Base-by-base conservation (phyloP, 2,797 vertebrate genomes). In the Gallinago nigripennis region DNA sequence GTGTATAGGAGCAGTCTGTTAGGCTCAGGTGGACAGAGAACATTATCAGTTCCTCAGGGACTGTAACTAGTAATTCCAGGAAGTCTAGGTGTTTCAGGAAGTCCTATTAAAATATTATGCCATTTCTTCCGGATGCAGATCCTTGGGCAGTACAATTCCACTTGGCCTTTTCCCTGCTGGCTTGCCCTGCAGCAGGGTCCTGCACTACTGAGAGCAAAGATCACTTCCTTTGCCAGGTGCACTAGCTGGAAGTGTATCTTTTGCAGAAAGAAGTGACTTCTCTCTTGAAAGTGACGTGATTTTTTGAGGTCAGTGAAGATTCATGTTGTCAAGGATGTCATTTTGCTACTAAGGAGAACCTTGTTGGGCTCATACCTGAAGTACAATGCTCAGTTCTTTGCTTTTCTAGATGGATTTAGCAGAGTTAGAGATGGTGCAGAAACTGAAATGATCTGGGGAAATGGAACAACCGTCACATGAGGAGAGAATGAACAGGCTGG, bases 71-170 rank as follows among this genome's bases (percentile, higher is more conserved):
- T 66, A 56, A 76, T 94, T 92, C 61, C 66, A 96, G 91, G 92
- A 94, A 92, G 80, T 86, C 77, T 88, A 88, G 83, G 90, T 94
- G 92, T 92, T 95, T 89, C 69, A 88, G 88, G 92, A 96, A 94
- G 60, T 68, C 56, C 33, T 87, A 31, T 66, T 90, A 73, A 95
- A 86, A 81, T 65, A 61, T n/a, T 79, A 19, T 28, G 51, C 33
- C 69, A 0, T 90, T 95, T 88, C 70, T 90, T 81, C 61, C 1
- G 16, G 89, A 76, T 94, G 43, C 71, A 72, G 85, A 57, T 95
- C 53, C 72, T 95, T 86, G 85, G 69, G 43, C 70, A 70, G 46
- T 82, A 27, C 39, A 23, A 48, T 93, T 79, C 27, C 39, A 71
- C 33, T 91, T 60, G 41, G 61, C 48, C 50, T 72, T 84, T 89